A percentile compares a stretch with the other conserved stretches of the same genome.
Conservation (phyloP, 2,888 invertebrate species). For the Mylabris sibirica region DNA sequence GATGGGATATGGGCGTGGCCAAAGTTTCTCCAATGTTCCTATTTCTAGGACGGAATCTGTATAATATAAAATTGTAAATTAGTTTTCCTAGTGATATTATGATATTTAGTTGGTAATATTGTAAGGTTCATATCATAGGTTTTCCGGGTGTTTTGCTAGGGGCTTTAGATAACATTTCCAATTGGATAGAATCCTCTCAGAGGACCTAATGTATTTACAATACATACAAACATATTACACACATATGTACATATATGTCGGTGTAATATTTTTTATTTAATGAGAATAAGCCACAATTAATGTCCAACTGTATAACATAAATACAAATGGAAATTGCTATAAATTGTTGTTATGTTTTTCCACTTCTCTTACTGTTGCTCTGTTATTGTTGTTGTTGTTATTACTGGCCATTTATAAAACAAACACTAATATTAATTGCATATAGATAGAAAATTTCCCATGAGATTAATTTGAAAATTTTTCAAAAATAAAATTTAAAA, state of each 20-base stretch:
- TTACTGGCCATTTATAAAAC: slow-evolving; percentile 16
- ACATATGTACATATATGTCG: slow-evolving; percentile 2
- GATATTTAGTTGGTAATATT: background rate
- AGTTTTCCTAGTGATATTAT: background rate
- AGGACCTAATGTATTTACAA: background rate
- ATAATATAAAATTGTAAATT: background rate
- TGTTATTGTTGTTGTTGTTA: no score
- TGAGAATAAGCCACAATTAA: slow-evolving; percentile 42
- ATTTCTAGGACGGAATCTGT: no score
- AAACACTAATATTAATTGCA: slow-evolving; percentile 35
- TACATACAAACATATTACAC: background rate
- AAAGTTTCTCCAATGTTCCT: no score
- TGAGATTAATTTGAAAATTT: slow-evolving; percentile 2
- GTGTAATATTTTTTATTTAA: slow-evolving; percentile 7
- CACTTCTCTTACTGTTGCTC: background rate
- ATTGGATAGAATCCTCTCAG: slow-evolving; percentile 1
- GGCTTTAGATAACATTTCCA: slow-evolving; percentile 1
- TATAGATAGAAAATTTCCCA: slow-evolving; percentile 25
- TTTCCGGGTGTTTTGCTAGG: background rate
- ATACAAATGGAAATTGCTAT: slow-evolving; percentile 48
- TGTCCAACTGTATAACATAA: slow-evolving; percentile 43
- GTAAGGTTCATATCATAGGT: slow-evolving; percentile 1
- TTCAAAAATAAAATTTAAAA: background rate
- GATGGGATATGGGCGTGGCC: no score
- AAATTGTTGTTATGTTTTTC: slow-evolving; percentile 40